Evolutionary conservation across 2,888 invertebrate genomes (phyloP), one percentile per base, ranked within the genome.

Genomic region (Meandrusa payeni): DNA sequence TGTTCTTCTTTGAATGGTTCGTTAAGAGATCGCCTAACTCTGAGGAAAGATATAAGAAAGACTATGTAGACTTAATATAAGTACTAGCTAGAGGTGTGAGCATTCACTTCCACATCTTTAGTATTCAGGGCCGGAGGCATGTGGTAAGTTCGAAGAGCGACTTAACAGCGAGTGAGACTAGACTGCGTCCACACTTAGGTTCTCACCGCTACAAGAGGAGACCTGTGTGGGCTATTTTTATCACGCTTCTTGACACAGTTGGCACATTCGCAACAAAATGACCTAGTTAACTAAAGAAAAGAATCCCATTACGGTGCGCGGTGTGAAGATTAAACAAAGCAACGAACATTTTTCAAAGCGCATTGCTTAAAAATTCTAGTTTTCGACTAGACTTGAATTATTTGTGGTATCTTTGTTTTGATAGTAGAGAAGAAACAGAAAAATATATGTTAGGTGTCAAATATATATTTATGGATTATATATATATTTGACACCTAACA

Each of bases 231-330:
- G 12, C 40, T 40, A 40, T 40, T 32, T 40, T 26, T 20, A 40
- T 12, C 20, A 40, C 24, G 10, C 26, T 41, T 24, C 41, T 41
- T 41, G 41, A 41, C 41, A 41, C 12, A 33, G 24, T 41, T 33
- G 32, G 32, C 31, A 24, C 9, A 11, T 22, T 24, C 17, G 24
- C 13, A 26, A 41, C 26, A 26, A 31, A 40, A 41, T 26, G 32
- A 41, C 40, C 40, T 26, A 32, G 32, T 41, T 31, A 26, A 41
- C 19, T 26, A 19, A 41, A 41, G 40, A 41, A 40, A 41, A 19
- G 24, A 33, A 32, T 41, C 24, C 39, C 10, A 39, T 39, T 39
- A 31, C 17, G 28, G 15, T 28, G n/a, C 13, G 22, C 12, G 7
- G 20, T 28, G 7, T 19, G 7, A 5, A 13, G n/a, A 31, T 24